phyloP scores from a whole-genome alignment of 92 coral and sea anemone species.

The Galaxea fascicularis region DNA sequence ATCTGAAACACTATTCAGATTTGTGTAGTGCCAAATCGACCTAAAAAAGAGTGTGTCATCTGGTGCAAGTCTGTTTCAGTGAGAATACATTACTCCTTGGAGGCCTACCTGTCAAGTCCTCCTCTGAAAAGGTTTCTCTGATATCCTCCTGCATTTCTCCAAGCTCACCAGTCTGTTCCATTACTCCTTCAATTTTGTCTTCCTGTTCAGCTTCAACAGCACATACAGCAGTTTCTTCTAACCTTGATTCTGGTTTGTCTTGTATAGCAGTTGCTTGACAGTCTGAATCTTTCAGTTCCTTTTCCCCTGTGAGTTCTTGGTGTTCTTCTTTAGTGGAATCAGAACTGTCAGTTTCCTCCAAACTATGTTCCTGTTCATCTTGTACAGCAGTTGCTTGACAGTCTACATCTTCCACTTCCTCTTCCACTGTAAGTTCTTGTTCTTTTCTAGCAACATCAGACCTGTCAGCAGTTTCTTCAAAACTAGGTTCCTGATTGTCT shows the following conservation, averaged over 20 bases:
- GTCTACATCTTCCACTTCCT: not conserved
- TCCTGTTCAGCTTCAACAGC: not conserved
- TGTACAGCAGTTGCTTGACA: not conserved
- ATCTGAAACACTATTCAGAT: too few species aligned
- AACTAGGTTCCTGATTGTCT: not conserved
- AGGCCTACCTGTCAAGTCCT: conserved; percentile 50
- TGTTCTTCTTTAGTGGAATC: not conserved
- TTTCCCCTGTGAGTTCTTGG: too few species aligned
- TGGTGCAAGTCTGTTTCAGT: not conserved
- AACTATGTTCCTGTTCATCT: not conserved
- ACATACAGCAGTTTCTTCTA: not conserved
- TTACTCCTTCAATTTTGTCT: not conserved
- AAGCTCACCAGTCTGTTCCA: conserved; percentile 15
- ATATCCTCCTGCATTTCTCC: conserved; percentile 36
- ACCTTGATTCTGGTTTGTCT: not conserved
- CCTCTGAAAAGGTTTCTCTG: conserved; percentile 45
- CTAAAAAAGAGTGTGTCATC: too few species aligned
- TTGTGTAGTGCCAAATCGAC: too few species aligned
- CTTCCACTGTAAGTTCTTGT: not conserved
- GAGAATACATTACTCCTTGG: not conserved
- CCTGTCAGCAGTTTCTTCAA: not conserved
- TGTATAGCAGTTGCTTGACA: not conserved
- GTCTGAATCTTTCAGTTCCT: not conserved
- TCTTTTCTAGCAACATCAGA: not conserved
- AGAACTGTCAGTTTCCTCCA: not conserved